These are phyloP conservation scores for Phalacrocorax aristotelis DNA, from an alignment of 2,113 vertebrate genomes.

Conservation along the genomic window DNA sequence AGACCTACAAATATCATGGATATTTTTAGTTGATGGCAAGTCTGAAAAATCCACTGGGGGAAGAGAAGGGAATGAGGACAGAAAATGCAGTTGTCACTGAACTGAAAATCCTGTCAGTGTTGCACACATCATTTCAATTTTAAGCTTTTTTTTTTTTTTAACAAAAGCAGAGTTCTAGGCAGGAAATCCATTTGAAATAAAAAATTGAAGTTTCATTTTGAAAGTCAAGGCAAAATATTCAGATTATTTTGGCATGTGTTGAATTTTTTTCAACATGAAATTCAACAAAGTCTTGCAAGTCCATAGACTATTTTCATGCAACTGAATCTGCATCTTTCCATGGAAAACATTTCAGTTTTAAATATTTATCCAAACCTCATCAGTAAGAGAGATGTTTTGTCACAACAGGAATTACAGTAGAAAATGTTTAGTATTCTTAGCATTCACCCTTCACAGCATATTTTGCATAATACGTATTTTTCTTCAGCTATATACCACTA, in stretches of 20 bases:
- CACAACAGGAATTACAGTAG: conserved; percentile 12
- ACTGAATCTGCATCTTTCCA: conserved; percentile 34
- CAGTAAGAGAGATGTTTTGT: conserved; percentile 31
- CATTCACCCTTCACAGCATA: background rate
- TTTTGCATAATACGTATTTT: conserved; percentile 20
- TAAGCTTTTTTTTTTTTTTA: background rate
- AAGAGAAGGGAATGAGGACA: background rate
- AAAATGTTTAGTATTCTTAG: conserved; percentile 38
- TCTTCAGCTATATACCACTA: background rate
- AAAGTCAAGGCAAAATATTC: conserved; percentile 22
- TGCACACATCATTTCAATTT: conserved; percentile 10
- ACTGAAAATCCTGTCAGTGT: conserved; percentile 41
- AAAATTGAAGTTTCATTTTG: conserved; percentile 10
- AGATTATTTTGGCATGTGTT: conserved; percentile 41
- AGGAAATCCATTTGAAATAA: conserved; percentile 33
- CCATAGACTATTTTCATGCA: conserved; percentile 37
- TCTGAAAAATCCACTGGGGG: background rate
- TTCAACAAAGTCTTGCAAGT: conserved; percentile 49
- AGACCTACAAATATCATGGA: conserved; percentile 6
- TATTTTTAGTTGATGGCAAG: conserved; percentile 51
- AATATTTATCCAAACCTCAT: conserved; percentile 44
- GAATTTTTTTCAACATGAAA: conserved; percentile 25
- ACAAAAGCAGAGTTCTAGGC: conserved; percentile 8
- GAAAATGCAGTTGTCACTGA: conserved; percentile 51
- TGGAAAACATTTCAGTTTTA: conserved; percentile 5